Conservation (phyloP, 2,888 invertebrate species). For the Macrosoma leucophasiata region DNA sequence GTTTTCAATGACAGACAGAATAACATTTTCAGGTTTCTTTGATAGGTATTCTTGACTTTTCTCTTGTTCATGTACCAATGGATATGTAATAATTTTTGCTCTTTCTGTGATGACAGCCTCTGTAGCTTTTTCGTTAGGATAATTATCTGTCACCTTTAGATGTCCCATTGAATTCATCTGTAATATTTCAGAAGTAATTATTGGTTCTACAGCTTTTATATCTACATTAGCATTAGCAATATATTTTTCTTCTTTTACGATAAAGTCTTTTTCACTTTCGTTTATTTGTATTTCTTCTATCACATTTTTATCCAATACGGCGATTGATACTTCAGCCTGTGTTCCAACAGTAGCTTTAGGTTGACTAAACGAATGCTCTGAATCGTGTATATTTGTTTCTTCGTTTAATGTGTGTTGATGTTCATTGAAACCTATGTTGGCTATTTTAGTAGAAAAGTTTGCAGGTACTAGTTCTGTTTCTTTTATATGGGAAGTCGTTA, state of each 20-base stretch:
- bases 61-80: constrained; percentile 81
- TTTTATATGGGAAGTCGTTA: constrained; percentile 79
- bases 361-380: constrained; percentile 53
- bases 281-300: constrained; percentile 76
- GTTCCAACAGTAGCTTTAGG: constrained; percentile 26
- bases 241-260: constrained; percentile 64
- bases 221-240: constrained; percentile 74
- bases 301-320: constrained; percentile 75
- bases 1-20: constrained; percentile 72
- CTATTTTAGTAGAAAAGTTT: constrained; percentile 66
- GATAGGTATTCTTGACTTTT: constrained; percentile 37
- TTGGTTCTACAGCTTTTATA: constrained; percentile 75
- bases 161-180: constrained; percentile 59
- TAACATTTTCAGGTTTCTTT: constrained; percentile 48
- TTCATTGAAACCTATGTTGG: constrained; percentile 76
- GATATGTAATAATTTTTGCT: constrained; percentile 78
- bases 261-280: constrained; percentile 79
- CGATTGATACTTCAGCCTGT: constrained; percentile 65
- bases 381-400: constrained; percentile 77
- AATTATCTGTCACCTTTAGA: constrained; percentile 72
- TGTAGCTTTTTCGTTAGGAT: constrained; percentile 45
- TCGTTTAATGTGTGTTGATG: constrained; percentile 76
- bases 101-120: constrained; percentile 75
- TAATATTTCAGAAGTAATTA: constrained; percentile 74
- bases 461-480: constrained; percentile 74